A percentile compares a stretch with the other conserved stretches of the same genome.
phyloP scores from a whole-genome alignment of 2,113 vertebrate genomes.

The Hemicordylus capensis region DNA sequence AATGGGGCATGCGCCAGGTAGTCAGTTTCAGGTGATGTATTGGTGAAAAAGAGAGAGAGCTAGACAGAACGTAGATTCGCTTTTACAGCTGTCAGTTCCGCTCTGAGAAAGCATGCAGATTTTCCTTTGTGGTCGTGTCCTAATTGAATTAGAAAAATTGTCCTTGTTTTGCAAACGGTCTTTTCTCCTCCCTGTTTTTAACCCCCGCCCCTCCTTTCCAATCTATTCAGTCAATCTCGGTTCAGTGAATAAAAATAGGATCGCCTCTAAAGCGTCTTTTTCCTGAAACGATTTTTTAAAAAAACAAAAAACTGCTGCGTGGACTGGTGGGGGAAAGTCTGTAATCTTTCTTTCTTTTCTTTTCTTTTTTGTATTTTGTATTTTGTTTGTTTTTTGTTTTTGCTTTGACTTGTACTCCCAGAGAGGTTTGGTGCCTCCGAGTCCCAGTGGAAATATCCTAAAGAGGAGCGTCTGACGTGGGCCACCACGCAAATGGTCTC shows the following conservation, averaged over 20 bases:
- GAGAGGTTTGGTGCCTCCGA: slow-evolving; percentile 64
- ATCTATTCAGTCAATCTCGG: slow-evolving; percentile 53
- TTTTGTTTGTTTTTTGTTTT: no score
- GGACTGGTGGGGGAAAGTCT: slow-evolving; percentile 62
- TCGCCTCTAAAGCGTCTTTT: slow-evolving; percentile 73
- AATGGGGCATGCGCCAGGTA: not conserved
- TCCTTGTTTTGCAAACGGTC: not conserved
- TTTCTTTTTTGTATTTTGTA: no score
- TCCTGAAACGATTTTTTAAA: slow-evolving; percentile 45
- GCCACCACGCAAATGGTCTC: slow-evolving; percentile 60
- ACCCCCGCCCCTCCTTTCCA: slow-evolving; percentile 8
- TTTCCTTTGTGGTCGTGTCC: slow-evolving; percentile 60
- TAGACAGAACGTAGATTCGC: slow-evolving; percentile 25
- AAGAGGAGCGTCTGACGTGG: slow-evolving; percentile 73
- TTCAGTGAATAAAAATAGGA: slow-evolving; percentile 75
- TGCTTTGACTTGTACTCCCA: slow-evolving; percentile 74
- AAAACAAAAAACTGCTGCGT: slow-evolving; percentile 76
- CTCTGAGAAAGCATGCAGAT: slow-evolving; percentile 74
- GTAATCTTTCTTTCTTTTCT: slow-evolving; percentile 42
- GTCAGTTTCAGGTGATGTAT: slow-evolving; percentile 61
- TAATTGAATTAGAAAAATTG: slow-evolving; percentile 59
- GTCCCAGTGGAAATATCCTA: slow-evolving; percentile 75
- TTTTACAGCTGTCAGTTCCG: slow-evolving; percentile 59
- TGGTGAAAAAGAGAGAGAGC: slow-evolving; percentile 18
- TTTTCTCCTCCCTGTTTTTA: not conserved